Base-by-base conservation (phyloP, 1,140 invertebrate species). In the Heliconius hewitsoni region DNA sequence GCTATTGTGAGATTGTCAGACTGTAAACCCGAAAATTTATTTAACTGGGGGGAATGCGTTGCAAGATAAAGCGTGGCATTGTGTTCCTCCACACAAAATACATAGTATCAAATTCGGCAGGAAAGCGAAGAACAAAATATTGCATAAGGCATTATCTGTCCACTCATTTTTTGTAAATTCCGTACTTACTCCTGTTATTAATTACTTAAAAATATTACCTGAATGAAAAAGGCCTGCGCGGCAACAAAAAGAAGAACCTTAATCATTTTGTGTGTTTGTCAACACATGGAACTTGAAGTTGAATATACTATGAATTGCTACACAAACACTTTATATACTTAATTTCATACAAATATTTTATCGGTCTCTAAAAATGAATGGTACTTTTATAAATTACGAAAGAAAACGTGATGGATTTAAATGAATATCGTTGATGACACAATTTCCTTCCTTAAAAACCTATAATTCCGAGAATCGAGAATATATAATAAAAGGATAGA, bases 141-240 rank as follows among this genome's bases (percentile, higher is more conserved):
- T 3, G 11, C 13, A 71, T 13, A 0, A 77, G 8, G 34, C 27
- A 30, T 9, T n/a, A 71, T 71, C 66, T 37, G 34, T 37, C 34
- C 34, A 37, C 34, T 6, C 6, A 37, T 6, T 37, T 37, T 37
- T 37, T 37, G 0, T 37, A 6, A 37, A 37, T 37, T 37, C 5
- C 34, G 34, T 37, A 5, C 34, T 37, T 37, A 37, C 34, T 11
- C 34, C 18, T 30, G 18, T 30, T 27, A 52, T n/a, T 52, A 18
- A 9, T 46, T 66, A 42, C 79, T 13, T 79, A 86, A 60, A 60
- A 23, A 60, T 60, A 66, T 66, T 66, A 66, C 84, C 81, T 86
- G 84, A 60, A 86, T 73, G 73, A 84, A 70, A 52, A 80, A 78
- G 30, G 81, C 84, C 74, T 85, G 84, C 55, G 78, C 79, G 78